These are phyloP conservation scores for Zaprionus ornatus DNA, from an alignment of 1,140 invertebrate species.

Conservation along the genomic window DNA sequence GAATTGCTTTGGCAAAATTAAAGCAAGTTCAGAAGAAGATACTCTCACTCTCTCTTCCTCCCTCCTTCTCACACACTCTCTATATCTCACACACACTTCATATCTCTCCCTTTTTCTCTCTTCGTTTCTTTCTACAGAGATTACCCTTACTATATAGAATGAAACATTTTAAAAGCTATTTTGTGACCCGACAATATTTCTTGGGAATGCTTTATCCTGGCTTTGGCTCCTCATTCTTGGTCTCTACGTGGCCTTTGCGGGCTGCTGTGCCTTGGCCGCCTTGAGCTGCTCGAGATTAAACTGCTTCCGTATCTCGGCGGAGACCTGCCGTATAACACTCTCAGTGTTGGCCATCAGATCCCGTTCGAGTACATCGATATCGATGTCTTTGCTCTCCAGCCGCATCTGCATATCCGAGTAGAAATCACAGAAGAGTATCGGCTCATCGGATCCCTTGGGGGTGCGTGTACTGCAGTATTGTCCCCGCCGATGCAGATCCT, in stretches of 20 bases:
- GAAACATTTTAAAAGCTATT: conserved; percentile 45
- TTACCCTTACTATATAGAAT: background rate
- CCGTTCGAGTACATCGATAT: conserved; percentile 72
- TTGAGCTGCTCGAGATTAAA: conserved; percentile 73
- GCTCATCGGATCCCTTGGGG: conserved; percentile 70
- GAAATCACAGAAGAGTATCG: conserved; percentile 82
- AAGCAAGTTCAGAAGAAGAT: background rate
- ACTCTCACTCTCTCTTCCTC: background rate
- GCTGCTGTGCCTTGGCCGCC: conserved; percentile 71
- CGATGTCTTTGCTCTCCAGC: conserved; percentile 78
- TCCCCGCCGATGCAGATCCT: conserved; percentile 72
- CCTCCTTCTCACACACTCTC: no score
- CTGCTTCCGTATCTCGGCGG: conserved; percentile 72
- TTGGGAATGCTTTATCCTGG: background rate
- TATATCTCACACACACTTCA: no score
- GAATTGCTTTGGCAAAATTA: background rate
- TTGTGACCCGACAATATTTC: conserved; percentile 46
- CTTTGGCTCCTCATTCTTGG: background rate
- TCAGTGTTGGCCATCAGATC: conserved; percentile 79
- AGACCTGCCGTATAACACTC: conserved; percentile 72
- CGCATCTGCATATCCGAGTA: conserved; percentile 83
- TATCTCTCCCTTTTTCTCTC: no score
- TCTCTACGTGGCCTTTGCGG: conserved; percentile 60
- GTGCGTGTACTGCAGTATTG: conserved; percentile 81
- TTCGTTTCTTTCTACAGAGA: background rate